Base-by-base conservation (phyloP, 2,113 vertebrate genomes). In the Pyxicephalus adspersus region DNA sequence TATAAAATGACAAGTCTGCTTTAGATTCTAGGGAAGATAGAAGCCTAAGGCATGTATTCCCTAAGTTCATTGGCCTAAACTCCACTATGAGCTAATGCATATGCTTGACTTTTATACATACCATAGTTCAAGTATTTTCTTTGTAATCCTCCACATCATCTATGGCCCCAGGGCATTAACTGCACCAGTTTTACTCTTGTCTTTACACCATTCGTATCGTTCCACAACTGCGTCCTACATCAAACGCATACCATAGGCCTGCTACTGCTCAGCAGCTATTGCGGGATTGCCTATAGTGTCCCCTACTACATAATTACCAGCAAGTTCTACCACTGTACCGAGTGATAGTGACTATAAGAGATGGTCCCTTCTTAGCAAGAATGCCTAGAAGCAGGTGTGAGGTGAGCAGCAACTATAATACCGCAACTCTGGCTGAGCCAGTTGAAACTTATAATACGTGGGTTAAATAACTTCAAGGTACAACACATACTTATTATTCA, bases 401-500 rank as follows among this genome's bases (percentile, higher is more conserved):
- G 22, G 18, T 52, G 23, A 45, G 8, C 9, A 11, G 38, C 9
- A 45, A 13, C 38, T 45, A 45, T 2, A 45, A 45, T 45, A 45
- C 17, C 3, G 29, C 7, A 20, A 17, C 25, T 50, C 22, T 38
- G 64, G 13, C 64, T 66, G 13, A 29, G 38, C 11, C 26, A 54
- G 61, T n/a, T 64, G 22, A 54, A 28, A 57, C 50, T 51, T 54
- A 22, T 50, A 19, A 9, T 52, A 65, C 57, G 25, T 55, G 45
- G 60, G 78, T 73, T 81, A 73, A 51, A 55, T 81, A 34, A 73
- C 50, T 73, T 18, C 22, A 18, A 61, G 65, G 63, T 67, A 51
- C n/a, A n/a, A 20, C 50, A 55, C 67, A 72, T 64, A 72, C 57
- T 81, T 81, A 81, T 81, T 73, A 73, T 81, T 64, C 64, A 73